Conservation (phyloP, 2,797 vertebrate species). For the Lateolabrax maculatus region DNA sequence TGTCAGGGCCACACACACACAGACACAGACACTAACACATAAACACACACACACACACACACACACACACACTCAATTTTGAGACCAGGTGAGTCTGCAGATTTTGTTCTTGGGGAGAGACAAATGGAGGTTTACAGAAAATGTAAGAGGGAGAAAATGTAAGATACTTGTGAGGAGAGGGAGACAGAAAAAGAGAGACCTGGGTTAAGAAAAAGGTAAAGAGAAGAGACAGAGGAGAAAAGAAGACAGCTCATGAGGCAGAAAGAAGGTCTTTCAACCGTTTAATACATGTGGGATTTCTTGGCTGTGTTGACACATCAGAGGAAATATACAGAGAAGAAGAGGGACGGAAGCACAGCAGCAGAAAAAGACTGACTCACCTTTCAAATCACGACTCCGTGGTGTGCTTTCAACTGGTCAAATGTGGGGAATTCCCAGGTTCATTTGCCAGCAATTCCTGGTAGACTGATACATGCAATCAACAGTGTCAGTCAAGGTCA, state of each 20-base stretch:
- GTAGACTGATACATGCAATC: constrained; percentile 3
- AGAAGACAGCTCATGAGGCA: constrained; percentile 59
- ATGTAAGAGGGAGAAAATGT: constrained; percentile 25
- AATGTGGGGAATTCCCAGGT: constrained; percentile 50
- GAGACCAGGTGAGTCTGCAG: constrained; percentile 73
- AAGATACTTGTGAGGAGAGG: constrained; percentile 6
- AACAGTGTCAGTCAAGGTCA: constrained; percentile 27
- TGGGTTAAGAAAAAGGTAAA: constrained; percentile 34
- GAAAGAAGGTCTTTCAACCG: constrained; percentile 71
- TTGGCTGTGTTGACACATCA: constrained; percentile 66
- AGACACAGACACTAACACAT: constrained; percentile 26
- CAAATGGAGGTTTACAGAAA: constrained; percentile 63
- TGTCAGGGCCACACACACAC: constrained; percentile 70
- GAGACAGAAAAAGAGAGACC: constrained; percentile 7
- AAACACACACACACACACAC: constrained; percentile 37
- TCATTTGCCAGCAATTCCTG: constrained; percentile 18
- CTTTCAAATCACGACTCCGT: constrained; percentile 31
- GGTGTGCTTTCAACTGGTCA: constrained; percentile 45
- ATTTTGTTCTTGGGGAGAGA: constrained; percentile 65
- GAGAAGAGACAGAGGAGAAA: constrained; percentile 40
- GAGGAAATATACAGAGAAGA: constrained; percentile 53
- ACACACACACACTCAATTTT: constrained; percentile 48
- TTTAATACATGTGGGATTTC: constrained; percentile 68
- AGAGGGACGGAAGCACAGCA: constrained; percentile 36
- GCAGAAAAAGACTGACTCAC: constrained; percentile 58